These are phyloP conservation scores for Cavia porcellus DNA, from an alignment of 2,113 vertebrate genomes.

Conservation along the genomic window DNA sequence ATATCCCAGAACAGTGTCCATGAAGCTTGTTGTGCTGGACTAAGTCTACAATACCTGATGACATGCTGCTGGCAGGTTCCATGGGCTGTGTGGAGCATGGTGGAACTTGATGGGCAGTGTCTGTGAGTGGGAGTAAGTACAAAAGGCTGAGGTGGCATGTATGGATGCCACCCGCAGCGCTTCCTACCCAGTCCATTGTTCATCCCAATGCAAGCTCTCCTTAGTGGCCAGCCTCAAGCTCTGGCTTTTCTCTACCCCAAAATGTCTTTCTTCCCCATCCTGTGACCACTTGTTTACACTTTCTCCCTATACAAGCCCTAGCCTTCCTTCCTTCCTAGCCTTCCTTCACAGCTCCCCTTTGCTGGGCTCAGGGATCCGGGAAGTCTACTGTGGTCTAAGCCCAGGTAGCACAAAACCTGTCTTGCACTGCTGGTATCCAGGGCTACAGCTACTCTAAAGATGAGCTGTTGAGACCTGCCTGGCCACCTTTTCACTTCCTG, in stretches of 20 bases:
- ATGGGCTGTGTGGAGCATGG: neutral
- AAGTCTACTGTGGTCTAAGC: neutral
- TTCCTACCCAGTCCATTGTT: neutral
- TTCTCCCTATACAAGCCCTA: neutral
- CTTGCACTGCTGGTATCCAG: neutral
- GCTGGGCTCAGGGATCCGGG: neutral
- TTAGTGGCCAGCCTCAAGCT: neutral
- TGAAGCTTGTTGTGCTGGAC: neutral
- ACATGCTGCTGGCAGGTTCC: neutral
- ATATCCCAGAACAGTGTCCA: neutral
- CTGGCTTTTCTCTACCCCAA: neutral
- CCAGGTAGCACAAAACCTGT: neutral
- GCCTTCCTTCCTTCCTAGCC: neutral
- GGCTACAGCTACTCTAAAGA: neutral
- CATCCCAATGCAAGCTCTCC: neutral
- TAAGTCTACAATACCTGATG: neutral
- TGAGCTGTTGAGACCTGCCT: neutral
- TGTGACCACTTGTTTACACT: neutral
- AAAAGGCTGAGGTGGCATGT: neutral
- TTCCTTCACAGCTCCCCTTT: neutral
- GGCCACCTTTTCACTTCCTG: neutral
- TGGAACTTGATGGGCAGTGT: neutral
- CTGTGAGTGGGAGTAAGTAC: neutral
- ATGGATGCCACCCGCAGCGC: neutral
- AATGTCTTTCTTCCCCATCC: neutral